Evolutionary conservation across 2,888 invertebrate species (phyloP), one percentile per base, ranked within the genome.

Genomic region (Acronicta aceris): DNA sequence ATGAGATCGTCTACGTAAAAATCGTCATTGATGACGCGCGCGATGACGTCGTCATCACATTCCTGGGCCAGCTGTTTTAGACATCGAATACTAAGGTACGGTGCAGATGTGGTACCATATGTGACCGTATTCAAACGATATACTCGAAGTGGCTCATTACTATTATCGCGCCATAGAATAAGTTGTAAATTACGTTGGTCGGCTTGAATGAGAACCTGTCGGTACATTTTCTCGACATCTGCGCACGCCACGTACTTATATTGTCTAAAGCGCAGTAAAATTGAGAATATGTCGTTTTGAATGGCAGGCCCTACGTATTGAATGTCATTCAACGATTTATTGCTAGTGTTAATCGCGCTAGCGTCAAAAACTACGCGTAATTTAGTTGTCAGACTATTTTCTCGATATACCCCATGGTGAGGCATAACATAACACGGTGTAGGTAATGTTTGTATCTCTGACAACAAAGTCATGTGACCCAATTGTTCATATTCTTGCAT

Each of bases 221-320:
- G n/a, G n/a, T n/a, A n/a, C n/a, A n/a, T n/a, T n/a, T n/a, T n/a
- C n/a, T n/a, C n/a, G n/a, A 50, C n/a, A n/a, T n/a, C n/a, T n/a
- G n/a, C n/a, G n/a, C n/a, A n/a, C n/a, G n/a, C n/a, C n/a, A n/a
- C n/a, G 12, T 55, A 55, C 40, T 45, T 38, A 41, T 55, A 50
- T n/a, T 60, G 60, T 9, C 50, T 36, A 6, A 50, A 55, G 6
- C 45, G 16, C 0, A 60, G 10, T 25, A 60, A 30, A 15, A 55
- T 60, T 0, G 45, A 55, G 46, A 55, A 54, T n/a, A 60, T 54
- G n/a, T 60, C 54, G 15, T 60, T 54, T 40, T 60, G 59, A 25
- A 60, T 10, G 15, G 38, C 17, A 13, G 54, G 54, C 1, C 60
- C 60, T 10, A 43, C 17, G n/a, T 30, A 52, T n/a, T 52, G 50